Conservation (phyloP, 2,113 vertebrate genomes). For the Chauna torquata region DNA sequence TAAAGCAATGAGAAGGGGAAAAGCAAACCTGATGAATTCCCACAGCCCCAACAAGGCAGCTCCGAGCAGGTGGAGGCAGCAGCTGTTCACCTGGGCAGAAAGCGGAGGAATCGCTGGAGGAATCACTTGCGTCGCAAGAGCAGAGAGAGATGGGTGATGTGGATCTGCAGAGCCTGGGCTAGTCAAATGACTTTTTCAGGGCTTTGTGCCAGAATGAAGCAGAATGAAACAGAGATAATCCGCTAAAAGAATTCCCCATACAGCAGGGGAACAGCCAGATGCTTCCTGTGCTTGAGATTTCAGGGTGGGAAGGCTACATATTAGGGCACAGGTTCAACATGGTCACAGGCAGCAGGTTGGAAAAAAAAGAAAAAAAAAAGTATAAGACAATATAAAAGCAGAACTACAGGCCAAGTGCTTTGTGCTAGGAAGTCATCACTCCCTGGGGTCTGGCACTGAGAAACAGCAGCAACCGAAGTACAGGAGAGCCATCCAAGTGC, state of each 20-base stretch:
- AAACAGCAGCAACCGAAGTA: neutral
- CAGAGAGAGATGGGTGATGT: neutral
- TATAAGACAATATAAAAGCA: neutral
- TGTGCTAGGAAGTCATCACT: neutral
- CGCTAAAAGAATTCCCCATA: neutral
- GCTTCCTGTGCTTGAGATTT: constrained; percentile 11
- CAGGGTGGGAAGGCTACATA: neutral
- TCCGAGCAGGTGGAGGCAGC: fast-evolving
- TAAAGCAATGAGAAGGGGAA: neutral
- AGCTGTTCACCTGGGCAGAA: neutral
- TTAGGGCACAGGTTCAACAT: neutral
- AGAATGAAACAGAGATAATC: constrained; percentile 33
- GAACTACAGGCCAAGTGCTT: neutral
- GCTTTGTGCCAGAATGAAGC: neutral
- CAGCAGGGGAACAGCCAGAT: constrained; percentile 18
- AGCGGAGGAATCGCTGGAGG: neutral
- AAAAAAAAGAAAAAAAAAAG: neutral
- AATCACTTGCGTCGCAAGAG: neutral
- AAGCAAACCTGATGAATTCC: neutral
- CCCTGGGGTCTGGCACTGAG: neutral
- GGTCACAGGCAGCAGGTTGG: neutral
- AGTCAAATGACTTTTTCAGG: constrained; percentile 38
- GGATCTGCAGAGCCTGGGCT: neutral
- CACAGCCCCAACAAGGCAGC: neutral
- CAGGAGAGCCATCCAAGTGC: neutral